Conservation (phyloP, 2,797 vertebrate genomes). For the Clarias platycephalus region DNA sequence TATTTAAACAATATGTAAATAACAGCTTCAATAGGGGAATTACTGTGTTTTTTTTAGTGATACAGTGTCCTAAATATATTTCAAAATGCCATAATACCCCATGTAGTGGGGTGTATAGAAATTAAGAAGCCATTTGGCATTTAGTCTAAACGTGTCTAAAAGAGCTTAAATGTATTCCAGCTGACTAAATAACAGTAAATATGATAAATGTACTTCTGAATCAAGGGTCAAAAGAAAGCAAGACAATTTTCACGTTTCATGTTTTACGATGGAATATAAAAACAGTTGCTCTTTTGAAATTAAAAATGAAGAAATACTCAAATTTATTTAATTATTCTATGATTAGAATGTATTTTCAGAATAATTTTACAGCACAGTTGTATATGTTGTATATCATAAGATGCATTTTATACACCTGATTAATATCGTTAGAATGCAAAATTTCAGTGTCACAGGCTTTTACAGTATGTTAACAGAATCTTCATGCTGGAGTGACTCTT, state of each 20-base stretch:
- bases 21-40: neutral
- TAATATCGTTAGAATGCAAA: neutral
- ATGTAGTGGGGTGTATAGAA: neutral
- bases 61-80: neutral
- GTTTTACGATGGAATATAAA: neutral
- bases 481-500: constrained; percentile 11
- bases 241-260: neutral
- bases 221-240: neutral
- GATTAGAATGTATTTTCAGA: neutral
- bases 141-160: neutral
- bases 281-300: neutral
- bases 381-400: neutral
- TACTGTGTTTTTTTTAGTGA: neutral
- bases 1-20: neutral
- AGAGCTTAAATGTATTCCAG: too few species aligned
- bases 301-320: neutral
- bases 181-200: neutral
- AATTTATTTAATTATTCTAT: neutral
- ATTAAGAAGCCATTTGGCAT: neutral
- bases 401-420: neutral
- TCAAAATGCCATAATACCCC: neutral
- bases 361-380: too few species aligned
- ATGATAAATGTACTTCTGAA: neutral
- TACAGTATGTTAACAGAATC: constrained; percentile 21
- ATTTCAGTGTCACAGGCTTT: constrained; percentile 1